Evolutionary conservation across 2,797 vertebrate genomes (phyloP).

Genomic region (Ptychadena robeensis): DNA sequence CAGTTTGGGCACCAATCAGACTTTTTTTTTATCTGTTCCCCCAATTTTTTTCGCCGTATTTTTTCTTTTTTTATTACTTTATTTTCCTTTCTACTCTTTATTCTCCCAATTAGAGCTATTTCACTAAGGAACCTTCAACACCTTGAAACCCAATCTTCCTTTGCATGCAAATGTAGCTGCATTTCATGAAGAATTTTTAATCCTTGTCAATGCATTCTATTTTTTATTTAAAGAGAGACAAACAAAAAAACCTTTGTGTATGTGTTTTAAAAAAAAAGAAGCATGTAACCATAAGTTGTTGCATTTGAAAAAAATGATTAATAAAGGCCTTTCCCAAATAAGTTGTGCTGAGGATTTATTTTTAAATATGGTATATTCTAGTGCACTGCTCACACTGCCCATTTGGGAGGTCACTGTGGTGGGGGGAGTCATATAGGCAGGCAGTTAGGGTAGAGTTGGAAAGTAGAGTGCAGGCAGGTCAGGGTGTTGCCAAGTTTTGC

Average conservation of each 20-base stretch:
- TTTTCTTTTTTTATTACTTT: conserved; percentile 57
- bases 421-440: not conserved
- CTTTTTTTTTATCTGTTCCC: not conserved
- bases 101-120: conserved; percentile 86
- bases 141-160: conserved; percentile 73
- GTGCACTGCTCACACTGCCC: conserved; percentile 67
- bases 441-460: conserved; percentile 65
- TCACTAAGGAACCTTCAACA: conserved; percentile 83
- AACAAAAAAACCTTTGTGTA: conserved; percentile 91
- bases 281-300: conserved; percentile 99
- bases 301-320: conserved; percentile 93
- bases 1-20: conserved; percentile 83
- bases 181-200: conserved; percentile 90
- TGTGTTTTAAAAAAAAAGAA: conserved; percentile 84
- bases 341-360: conserved; percentile 89
- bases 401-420: conserved; percentile 63
- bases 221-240: conserved; percentile 73
- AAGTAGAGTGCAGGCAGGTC: conserved; percentile 68
- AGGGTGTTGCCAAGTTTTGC: conserved; percentile 80
- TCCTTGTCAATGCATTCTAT: conserved; percentile 90
- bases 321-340: conserved; percentile 99
- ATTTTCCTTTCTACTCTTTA: conserved; percentile 63
- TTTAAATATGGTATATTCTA: conserved; percentile 81
- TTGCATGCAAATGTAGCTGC: conserved; percentile 94
- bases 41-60: conserved; percentile 51